Evolutionary conservation across 2,888 invertebrate genomes (phyloP).

Genomic region (Plebejus argus): DNA sequence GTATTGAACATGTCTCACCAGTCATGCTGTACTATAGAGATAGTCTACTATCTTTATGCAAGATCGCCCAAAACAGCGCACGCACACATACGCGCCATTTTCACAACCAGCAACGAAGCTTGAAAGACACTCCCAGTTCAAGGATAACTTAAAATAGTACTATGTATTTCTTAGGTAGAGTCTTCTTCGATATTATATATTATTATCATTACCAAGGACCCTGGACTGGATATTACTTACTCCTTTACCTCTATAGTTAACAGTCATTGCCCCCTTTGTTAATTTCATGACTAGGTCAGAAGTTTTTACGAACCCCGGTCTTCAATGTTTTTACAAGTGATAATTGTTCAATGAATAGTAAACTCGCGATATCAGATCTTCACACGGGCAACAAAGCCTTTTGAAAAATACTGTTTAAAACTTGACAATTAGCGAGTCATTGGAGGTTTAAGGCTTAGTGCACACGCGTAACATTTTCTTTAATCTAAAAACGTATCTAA

Average conservation of each 20-base stretch:
- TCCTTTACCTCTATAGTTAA: too few species aligned
- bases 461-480: not conserved
- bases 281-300: constrained; percentile 8
- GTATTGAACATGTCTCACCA: too few species aligned
- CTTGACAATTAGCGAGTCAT: constrained; percentile 28
- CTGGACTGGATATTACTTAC: not conserved
- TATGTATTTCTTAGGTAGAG: too few species aligned
- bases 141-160: too few species aligned
- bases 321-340: constrained; percentile 30
- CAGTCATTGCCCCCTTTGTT: constrained; percentile 3
- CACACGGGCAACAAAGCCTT: constrained; percentile 31
- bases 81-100: too few species aligned
- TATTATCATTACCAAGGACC: too few species aligned
- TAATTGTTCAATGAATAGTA: constrained; percentile 34
- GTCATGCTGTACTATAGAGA: too few species aligned
- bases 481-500: not conserved
- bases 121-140: too few species aligned
- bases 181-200: too few species aligned
- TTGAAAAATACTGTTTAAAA: constrained; percentile 28
- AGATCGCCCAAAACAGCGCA: too few species aligned
- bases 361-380: constrained; percentile 31
- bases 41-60: too few species aligned
- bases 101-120: too few species aligned
- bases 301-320: constrained; percentile 1
- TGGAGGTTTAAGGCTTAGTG: not conserved